Conservation (phyloP, 2,797 vertebrate species). For the Cyclopterus lumpus region DNA sequence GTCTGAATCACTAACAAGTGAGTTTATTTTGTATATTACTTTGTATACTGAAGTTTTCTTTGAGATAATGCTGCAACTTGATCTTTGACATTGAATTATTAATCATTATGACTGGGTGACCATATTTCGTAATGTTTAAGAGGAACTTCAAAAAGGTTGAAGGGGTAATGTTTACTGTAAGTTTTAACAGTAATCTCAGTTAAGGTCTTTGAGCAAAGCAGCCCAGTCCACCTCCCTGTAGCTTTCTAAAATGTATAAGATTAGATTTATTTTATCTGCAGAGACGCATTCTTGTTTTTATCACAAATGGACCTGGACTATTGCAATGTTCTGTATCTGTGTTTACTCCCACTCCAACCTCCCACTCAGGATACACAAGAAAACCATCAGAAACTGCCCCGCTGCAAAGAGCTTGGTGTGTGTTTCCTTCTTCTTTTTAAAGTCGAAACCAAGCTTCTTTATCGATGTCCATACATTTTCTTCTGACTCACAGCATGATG, state of each 20-base stretch:
- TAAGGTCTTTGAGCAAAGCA: background rate
- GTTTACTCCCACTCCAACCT: constrained; percentile 23
- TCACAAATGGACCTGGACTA: constrained; percentile 3
- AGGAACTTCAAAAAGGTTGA: background rate
- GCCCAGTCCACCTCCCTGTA: constrained; percentile 2
- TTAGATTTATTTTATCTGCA: constrained; percentile 24
- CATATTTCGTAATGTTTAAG: background rate
- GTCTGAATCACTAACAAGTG: background rate
- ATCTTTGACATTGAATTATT: constrained; percentile 17
- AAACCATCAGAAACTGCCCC: constrained; percentile 46
- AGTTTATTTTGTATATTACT: background rate
- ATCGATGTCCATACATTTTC: background rate
- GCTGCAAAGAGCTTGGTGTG: background rate
- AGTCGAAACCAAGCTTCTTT: constrained; percentile 9
- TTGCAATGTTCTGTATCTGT: background rate
- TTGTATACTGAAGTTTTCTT: background rate
- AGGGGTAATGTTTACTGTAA: background rate
- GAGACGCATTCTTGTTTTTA: constrained; percentile 10
- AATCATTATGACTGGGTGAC: background rate
- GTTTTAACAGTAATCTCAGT: constrained; percentile 3
- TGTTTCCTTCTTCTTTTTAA: constrained; percentile 23
- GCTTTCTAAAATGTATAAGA: constrained; percentile 8
- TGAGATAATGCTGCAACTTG: background rate
- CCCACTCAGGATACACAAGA: background rate
- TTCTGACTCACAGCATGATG: constrained; percentile 8